Evolutionary conservation across 2,797 vertebrate species (phyloP), one percentile per base, ranked within the genome.

Genomic region (Peromyscus eremicus): DNA sequence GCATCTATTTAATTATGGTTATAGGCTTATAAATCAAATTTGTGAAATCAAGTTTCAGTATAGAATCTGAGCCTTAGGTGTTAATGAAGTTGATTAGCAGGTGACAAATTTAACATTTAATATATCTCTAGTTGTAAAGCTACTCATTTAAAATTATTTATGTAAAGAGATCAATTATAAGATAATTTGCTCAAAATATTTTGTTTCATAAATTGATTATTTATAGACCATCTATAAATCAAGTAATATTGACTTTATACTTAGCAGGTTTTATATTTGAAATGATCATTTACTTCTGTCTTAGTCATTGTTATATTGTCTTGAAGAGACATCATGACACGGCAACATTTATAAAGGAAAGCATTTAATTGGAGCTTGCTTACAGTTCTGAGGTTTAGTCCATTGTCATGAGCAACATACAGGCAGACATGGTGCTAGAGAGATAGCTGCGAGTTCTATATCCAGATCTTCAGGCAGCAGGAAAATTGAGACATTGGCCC

Each of bases 61-160:
- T 13, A 23, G 17, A 92, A 91, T 71, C 32, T 40, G 29, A 83
- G 21, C 46, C 40, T 75, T 32, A 92, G 6, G 25, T 90, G 32
- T 79, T 90, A 94, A 89, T 86, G 5, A 75, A 83, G 34, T 76
- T 25, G 5, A 88, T 14, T 89, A 79, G 87, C 43, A 83, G 55
- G 32, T 70, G 34, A 27, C 5, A 84, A 43, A 64, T 8, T 89
- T 82, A 19, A 92, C 77, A 86, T 83, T 70, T 34, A 94, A 71
- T 8, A 2, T 40, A 75, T 89, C 66, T 46, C 25, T 66, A 75
- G 55, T 82, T 73, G 66, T 70, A 70, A 82, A n/a, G 0, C 32
- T 93, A 32, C 3, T 43, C 46, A 66, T 66, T 85, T 95, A 81
- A 93, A 96, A 76, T 6, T 80, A 76, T 6, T 81, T 68, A n/a